Percentiles rank a stretch among this genome's conserved stretches.
Evolutionary conservation across 2,113 vertebrate genomes (phyloP).

Genomic region (Acrocephalus arundinaceus): DNA sequence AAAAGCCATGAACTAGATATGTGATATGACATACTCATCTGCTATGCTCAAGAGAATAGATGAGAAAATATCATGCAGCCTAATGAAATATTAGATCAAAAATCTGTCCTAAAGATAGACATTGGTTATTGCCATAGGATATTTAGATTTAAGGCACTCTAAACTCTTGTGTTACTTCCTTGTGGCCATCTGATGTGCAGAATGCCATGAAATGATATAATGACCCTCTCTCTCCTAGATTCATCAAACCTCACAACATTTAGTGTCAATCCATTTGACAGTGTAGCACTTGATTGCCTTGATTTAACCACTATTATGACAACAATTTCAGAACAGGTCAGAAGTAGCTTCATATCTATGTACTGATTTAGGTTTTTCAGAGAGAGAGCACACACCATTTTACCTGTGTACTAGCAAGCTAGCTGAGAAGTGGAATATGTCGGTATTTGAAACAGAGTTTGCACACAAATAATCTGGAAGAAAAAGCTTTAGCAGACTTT

Average conservation of each 20-base stretch:
- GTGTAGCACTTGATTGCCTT: neutral
- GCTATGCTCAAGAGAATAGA: neutral
- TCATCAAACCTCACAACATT: neutral
- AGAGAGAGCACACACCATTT: neutral
- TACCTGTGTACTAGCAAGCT: neutral
- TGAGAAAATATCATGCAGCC: neutral
- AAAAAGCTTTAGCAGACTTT: neutral
- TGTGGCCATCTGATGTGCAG: neutral
- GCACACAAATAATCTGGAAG: neutral
- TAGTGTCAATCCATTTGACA: neutral
- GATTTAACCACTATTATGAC: neutral
- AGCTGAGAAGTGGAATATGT: neutral
- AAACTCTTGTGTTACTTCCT: neutral
- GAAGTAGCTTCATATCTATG: neutral
- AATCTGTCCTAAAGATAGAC: neutral
- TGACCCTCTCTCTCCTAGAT: neutral
- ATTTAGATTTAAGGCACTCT: neutral
- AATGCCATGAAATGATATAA: neutral
- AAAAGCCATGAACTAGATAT: neutral
- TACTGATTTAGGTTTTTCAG: neutral
- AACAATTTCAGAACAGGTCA: neutral
- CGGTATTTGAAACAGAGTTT: neutral
- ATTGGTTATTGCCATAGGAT: neutral
- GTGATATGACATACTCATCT: neutral
- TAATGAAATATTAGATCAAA: neutral